A percentile compares a stretch with the other conserved stretches of the same genome.
Evolutionary conservation across 2,113 vertebrate species (phyloP).

Genomic region (Corydoras maculifer): DNA sequence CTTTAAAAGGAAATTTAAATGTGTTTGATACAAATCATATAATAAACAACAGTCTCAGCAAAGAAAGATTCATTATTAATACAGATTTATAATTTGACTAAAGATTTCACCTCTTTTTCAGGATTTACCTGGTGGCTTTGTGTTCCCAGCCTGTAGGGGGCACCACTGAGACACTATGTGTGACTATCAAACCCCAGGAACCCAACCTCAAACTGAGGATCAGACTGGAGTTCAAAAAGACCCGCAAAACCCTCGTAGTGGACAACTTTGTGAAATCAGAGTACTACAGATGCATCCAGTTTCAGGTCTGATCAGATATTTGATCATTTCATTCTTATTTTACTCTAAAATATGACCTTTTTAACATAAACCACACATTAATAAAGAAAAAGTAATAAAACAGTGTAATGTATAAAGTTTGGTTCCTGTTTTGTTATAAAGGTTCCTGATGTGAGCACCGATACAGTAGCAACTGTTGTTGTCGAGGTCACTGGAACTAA

Average conservation of each 20-base stretch:
- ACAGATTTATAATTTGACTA: too few species aligned
- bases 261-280: slow-evolving; percentile 26
- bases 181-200: slow-evolving; percentile 40
- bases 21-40: too few species aligned
- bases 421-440: slow-evolving; percentile 25
- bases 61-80: too few species aligned
- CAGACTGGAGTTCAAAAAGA: slow-evolving; percentile 21
- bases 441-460: slow-evolving; percentile 48
- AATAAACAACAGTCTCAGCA: too few species aligned
- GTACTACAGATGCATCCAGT: slow-evolving; percentile 53
- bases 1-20: too few species aligned
- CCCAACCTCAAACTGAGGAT: slow-evolving; percentile 32
- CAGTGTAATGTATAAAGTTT: too few species aligned
- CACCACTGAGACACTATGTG: slow-evolving; percentile 56
- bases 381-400: too few species aligned
- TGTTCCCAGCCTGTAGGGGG: slow-evolving; percentile 56
- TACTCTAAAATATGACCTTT: too few species aligned
- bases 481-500: slow-evolving; percentile 31
- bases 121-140: slow-evolving; percentile 56
- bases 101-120: slow-evolving; percentile 29
- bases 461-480: slow-evolving; percentile 39
- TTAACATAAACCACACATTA: too few species aligned
- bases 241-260: slow-evolving; percentile 34
- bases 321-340: too few species aligned
- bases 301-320: slow-evolving; percentile 53